Conservation (phyloP, 2,888 invertebrate genomes). For the Himalopsyche tibetana region DNA sequence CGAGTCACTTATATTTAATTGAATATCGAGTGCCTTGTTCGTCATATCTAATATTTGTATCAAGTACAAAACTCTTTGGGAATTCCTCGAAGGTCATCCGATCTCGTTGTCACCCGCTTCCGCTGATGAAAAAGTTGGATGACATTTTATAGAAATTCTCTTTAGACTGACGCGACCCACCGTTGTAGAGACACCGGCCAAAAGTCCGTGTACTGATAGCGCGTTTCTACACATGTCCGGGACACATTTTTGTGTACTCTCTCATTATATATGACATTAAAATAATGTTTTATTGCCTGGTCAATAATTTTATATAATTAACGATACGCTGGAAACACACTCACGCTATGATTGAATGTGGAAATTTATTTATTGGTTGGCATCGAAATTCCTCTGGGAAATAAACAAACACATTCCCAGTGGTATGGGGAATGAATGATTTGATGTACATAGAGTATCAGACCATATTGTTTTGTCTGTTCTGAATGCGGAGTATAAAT, state of each 20-base stretch:
- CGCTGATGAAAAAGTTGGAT: too few relatives aligned
- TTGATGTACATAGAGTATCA: too few relatives aligned
- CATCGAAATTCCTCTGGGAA: background rate
- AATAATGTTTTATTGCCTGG: slow-evolving; percentile 8
- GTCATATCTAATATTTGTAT: too few relatives aligned
- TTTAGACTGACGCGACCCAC: background rate
- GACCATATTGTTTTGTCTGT: too few relatives aligned
- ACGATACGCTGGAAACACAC: slow-evolving; percentile 9
- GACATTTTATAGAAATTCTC: too few relatives aligned
- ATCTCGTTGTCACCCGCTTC: too few relatives aligned
- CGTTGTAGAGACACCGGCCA: background rate
- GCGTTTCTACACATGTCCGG: slow-evolving; percentile 11
- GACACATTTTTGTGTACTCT: slow-evolving; percentile 29
- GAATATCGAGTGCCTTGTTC: too few relatives aligned
- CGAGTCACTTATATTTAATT: too few relatives aligned
- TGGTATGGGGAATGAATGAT: too few relatives aligned
- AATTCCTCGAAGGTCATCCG: too few relatives aligned
- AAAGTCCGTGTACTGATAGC: background rate
- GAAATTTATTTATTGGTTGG: slow-evolving; percentile 15
- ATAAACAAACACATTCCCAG: background rate
- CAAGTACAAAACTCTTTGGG: too few relatives aligned
- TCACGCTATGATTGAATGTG: background rate
- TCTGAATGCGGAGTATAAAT: too few relatives aligned
- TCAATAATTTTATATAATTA: slow-evolving; percentile 31
- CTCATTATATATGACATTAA: slow-evolving; percentile 27